Evolutionary conservation across 2,797 vertebrate species (phyloP).

Genomic region (Australoheros facetus): DNA sequence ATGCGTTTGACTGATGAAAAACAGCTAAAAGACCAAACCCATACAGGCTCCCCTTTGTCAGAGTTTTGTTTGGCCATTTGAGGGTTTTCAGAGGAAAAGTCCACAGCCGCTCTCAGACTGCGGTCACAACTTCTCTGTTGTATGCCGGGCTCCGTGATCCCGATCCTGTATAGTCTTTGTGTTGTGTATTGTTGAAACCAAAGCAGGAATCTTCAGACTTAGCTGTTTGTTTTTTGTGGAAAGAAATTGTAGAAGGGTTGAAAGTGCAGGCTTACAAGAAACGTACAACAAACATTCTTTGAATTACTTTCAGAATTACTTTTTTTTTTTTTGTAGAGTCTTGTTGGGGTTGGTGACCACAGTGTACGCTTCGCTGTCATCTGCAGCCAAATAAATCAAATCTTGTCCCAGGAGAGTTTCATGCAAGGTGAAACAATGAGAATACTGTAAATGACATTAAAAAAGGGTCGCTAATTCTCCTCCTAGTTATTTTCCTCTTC

Average conservation of each 20-base stretch:
- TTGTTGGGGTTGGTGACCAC: not conserved
- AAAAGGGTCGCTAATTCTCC: not conserved
- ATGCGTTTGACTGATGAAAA: slow-evolving; percentile 46
- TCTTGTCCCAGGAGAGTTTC: slow-evolving; percentile 6
- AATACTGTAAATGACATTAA: slow-evolving; percentile 2
- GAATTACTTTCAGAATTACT: slow-evolving; percentile 17
- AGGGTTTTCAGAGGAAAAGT: slow-evolving; percentile 39
- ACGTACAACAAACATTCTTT: slow-evolving; percentile 40
- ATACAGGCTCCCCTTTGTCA: slow-evolving; percentile 43
- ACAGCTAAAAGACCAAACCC: slow-evolving; percentile 42
- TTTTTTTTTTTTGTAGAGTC: not conserved
- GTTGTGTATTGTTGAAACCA: slow-evolving; percentile 35
- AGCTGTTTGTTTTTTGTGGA: slow-evolving; percentile 5
- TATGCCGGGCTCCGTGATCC: slow-evolving; percentile 13
- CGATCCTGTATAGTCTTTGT: slow-evolving; percentile 2
- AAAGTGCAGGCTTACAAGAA: slow-evolving; percentile 18
- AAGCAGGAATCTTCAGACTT: slow-evolving; percentile 23
- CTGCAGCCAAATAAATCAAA: slow-evolving; percentile 30
- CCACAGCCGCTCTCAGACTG: slow-evolving; percentile 45
- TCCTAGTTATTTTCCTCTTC: slow-evolving; percentile 27
- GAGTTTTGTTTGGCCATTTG: slow-evolving; percentile 42
- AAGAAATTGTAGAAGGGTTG: slow-evolving; percentile 16
- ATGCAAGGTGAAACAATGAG: slow-evolving; percentile 7
- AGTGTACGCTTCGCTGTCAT: not conserved
- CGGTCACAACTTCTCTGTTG: slow-evolving; percentile 37